Evolutionary conservation across 2,797 vertebrate genomes (phyloP), one percentile per base, ranked within the genome.

Genomic region (Hydrocynus forskahlii): DNA sequence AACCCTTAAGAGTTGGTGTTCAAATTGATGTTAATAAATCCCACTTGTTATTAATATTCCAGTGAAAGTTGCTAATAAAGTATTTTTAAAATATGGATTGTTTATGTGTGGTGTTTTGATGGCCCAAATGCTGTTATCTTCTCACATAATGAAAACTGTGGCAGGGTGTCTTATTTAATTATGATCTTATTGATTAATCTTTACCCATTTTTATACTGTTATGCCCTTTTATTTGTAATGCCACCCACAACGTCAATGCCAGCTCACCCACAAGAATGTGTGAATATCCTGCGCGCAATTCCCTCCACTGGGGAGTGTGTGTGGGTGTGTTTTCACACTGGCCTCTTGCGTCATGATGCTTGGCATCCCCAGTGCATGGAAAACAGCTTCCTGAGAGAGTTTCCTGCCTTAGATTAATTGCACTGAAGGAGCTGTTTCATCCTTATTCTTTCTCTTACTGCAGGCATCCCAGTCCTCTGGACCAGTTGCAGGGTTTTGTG

Each of bases 271-370:
- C 63, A 23, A 68, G 63, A 23, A 75, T 57, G 62, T 85, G n/a
- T 64, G 68, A 23, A 71, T 67, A 17, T 16, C 17, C 74, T 16
- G 59, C 60, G 48, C 8, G 9, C 25, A 64, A 6, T 50, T 52
- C n/a, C 21, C 38, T 62, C 38, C 7, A 23, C 50, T 54, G 59
- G 60, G 59, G 50, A 35, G 16, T 43, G 21, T 52, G 2, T 17
- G 12, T 48, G 23, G 54, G 48, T 59, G 10, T 64, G 67, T 48
- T 84, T 75, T 83, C 52, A 52, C 81, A 78, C 43, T 25, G 43
- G 38, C 63, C n/a, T 85, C 64, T 55, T 80, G 78, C 75, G 14
- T 83, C 82, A 84, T 17, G 21, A 52, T 59, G 62, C 63, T 43
- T 21, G 70, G 43, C 83, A 55, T 35, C 78, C 81, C 54, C 69